Conservation (phyloP, 2,113 vertebrate genomes). For the rat (Rattus norvegicus) region DNA sequence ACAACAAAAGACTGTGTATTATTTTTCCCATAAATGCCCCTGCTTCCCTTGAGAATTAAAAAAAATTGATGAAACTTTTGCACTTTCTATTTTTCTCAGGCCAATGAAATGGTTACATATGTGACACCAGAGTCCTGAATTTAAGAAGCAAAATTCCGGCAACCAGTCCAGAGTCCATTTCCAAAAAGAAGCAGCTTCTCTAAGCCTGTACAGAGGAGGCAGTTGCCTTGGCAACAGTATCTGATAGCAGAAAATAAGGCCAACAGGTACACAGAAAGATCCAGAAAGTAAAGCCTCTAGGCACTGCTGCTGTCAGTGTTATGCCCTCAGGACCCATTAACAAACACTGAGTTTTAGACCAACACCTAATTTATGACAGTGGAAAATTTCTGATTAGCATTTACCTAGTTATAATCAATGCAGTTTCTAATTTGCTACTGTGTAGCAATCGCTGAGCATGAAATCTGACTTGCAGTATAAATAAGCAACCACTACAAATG, state of each 20-base stretch:
- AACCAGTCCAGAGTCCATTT: conserved; percentile 68
- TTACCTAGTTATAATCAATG: conserved; percentile 8
- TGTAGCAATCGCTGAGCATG: neutral
- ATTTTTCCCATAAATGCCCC: neutral
- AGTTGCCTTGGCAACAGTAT: conserved; percentile 84
- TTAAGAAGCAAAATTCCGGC: conserved; percentile 72
- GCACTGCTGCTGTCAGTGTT: neutral
- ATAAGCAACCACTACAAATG: neutral
- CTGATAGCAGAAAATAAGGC: conserved; percentile 76
- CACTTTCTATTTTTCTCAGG: rapidly evolving
- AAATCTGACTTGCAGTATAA: neutral
- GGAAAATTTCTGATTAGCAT: neutral
- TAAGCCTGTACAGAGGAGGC: conserved; percentile 70
- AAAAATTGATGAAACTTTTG: neutral
- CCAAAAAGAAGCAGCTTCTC: conserved; percentile 58
- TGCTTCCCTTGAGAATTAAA: neutral
- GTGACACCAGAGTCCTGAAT: conserved; percentile 56
- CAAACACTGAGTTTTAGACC: conserved; percentile 11
- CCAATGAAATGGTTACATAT: conserved; percentile 72
- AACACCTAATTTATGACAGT: neutral
- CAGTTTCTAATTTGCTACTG: neutral
- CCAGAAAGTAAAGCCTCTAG: neutral
- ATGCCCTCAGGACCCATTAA: neutral
- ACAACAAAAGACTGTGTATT: neutral
- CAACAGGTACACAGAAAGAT: conserved; percentile 72